These are phyloP conservation scores for Sturnus vulgaris DNA, from an alignment of 2,113 vertebrate species.

Conservation along the genomic window DNA sequence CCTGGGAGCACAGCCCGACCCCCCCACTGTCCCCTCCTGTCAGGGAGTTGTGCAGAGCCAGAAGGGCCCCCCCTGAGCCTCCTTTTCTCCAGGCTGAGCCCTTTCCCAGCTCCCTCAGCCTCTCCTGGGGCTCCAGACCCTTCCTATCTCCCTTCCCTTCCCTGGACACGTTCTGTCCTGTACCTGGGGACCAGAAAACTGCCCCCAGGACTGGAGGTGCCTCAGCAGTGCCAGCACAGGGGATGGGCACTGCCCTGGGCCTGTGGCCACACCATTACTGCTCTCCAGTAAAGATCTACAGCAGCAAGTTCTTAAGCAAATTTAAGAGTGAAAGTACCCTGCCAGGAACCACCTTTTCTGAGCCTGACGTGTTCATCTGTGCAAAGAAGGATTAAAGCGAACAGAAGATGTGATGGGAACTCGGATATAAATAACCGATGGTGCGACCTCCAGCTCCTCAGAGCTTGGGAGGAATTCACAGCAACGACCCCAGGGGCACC, in stretches of 20 bases:
- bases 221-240: not conserved
- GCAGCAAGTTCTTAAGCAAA: not conserved
- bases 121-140: rapidly evolving
- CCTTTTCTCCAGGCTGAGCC: not conserved
- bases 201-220: not conserved
- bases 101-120: not conserved
- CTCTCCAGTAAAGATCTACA: not conserved
- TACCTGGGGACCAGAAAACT: not conserved
- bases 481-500: not conserved
- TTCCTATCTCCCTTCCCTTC: not conserved
- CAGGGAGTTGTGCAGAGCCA: not conserved
- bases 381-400: not conserved
- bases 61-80: not conserved
- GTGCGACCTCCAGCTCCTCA: not conserved
- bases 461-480: not conserved
- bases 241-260: not conserved
- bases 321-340: not conserved
- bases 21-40: not conserved
- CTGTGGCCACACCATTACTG: not conserved
- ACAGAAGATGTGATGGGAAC: not conserved
- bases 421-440: not conserved
- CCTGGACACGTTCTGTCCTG: not conserved
- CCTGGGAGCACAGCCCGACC: not conserved
- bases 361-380: not conserved
- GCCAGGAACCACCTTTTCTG: not conserved